A percentile compares a stretch with the other conserved stretches of the same genome.
Evolutionary conservation across 2,113 vertebrate genomes (phyloP).

Genomic region (Xiphorhynchus elegans): DNA sequence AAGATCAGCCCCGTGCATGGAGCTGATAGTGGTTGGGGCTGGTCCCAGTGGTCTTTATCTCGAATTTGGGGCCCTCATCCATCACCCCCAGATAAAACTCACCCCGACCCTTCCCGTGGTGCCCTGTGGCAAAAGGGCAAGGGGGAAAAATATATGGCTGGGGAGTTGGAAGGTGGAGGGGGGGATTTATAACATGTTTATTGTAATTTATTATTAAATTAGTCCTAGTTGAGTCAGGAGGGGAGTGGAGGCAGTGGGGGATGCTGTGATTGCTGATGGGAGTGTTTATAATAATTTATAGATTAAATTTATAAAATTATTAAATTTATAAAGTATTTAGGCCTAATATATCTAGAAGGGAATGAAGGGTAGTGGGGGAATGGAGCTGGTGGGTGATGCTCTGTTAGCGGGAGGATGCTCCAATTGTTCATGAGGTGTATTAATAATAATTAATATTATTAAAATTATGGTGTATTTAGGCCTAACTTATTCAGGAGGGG

Average conservation of each 20-base stretch:
- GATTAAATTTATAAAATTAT: neutral
- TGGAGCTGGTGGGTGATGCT: neutral
- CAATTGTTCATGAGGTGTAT: neutral
- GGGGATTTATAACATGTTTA: neutral
- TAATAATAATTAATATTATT: neutral
- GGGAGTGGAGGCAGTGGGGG: neutral
- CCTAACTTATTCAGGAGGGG: neutral
- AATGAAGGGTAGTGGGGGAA: neutral
- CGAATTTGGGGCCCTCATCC: conserved; percentile 86
- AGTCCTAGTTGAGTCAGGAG: neutral
- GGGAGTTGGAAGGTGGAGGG: neutral
- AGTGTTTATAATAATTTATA: neutral
- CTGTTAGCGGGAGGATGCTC: neutral
- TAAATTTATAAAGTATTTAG: neutral
- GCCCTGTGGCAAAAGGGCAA: neutral
- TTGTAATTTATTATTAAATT: neutral
- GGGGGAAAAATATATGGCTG: neutral
- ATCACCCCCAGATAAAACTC: conserved; percentile 87
- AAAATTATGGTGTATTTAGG: neutral
- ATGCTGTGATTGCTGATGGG: neutral
- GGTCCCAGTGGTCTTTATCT: conserved; percentile 79
- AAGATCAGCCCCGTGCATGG: conserved; percentile 79
- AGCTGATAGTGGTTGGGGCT: conserved; percentile 80
- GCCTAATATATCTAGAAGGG: neutral
- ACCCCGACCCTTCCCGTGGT: conserved; percentile 75